Evolutionary conservation across 1,140 invertebrate species (phyloP).

Genomic region (Philaenus spumarius): DNA sequence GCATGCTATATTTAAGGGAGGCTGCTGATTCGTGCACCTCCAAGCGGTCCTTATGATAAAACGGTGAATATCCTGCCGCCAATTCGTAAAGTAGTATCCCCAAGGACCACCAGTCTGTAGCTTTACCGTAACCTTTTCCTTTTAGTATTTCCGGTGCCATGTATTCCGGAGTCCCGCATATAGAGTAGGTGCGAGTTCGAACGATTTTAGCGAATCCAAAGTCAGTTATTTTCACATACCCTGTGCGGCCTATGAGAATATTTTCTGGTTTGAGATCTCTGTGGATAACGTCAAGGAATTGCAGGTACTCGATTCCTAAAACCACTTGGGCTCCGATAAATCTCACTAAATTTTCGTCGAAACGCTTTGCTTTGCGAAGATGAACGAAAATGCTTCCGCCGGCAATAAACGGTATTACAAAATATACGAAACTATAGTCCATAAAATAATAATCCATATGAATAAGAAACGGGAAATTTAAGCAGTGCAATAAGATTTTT

Average conservation of each 20-base stretch:
- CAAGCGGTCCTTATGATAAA: constrained; percentile 74
- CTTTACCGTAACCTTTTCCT: constrained; percentile 91
- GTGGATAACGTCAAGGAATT: too few species aligned
- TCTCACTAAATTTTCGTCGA: constrained; percentile 69
- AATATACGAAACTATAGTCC: constrained; percentile 80
- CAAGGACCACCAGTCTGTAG: constrained; percentile 96
- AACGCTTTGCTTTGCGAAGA: constrained; percentile 60
- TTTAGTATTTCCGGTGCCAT: constrained; percentile 91
- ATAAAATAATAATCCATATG: constrained; percentile 77
- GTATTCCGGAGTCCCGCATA: constrained; percentile 96
- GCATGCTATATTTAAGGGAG: constrained; percentile 62
- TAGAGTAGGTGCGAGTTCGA: constrained; percentile 70
- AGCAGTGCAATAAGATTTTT: constrained; percentile 70
- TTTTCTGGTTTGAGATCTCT: constrained; percentile 99
- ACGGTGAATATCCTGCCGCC: constrained; percentile 76
- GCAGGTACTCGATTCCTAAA: constrained; percentile 90
- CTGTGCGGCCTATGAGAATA: constrained; percentile 74
- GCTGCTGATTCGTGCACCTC: constrained; percentile 89
- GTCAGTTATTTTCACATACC: constrained; percentile 50
- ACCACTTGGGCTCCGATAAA: constrained; percentile 93
- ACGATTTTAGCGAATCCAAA: constrained; percentile 25
- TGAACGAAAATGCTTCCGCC: constrained; percentile 82
- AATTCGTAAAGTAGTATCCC: constrained; percentile 84
- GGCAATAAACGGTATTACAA: too few species aligned
- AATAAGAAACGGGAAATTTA: constrained; percentile 79